Evolutionary conservation across 2,888 invertebrate genomes (phyloP).

Genomic region (Aromia moschata): DNA sequence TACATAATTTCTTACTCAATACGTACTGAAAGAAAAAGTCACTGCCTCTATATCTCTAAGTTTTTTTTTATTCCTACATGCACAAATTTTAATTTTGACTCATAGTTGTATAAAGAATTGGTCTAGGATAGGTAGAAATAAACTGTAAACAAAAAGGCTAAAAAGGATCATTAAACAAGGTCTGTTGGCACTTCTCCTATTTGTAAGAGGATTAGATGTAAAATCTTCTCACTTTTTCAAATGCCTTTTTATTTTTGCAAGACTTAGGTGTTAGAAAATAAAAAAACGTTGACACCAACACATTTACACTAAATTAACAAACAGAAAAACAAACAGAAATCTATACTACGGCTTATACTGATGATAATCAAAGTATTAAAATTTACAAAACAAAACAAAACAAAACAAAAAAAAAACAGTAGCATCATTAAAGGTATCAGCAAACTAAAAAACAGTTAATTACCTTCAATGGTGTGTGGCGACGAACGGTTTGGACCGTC

Average conservation of each 20-base stretch:
- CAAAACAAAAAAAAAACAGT: slow-evolving; percentile 27
- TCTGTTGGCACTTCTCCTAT: slow-evolving; percentile 47
- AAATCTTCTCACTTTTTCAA: slow-evolving; percentile 43
- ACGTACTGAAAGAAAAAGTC: too few relatives aligned
- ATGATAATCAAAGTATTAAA: too few relatives aligned
- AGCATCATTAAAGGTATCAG: too few relatives aligned
- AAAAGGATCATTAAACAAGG: slow-evolving; percentile 33
- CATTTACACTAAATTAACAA: slow-evolving; percentile 20
- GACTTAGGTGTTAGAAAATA: slow-evolving; percentile 40
- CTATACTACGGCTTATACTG: too few relatives aligned
- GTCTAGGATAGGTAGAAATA: slow-evolving; percentile 13
- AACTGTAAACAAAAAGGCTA: slow-evolving; percentile 19
- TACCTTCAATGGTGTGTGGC: slow-evolving; percentile 56
- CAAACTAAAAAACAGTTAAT: slow-evolving; percentile 38
- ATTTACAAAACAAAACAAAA: background rate
- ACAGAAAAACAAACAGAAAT: background rate
- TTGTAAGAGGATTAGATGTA: slow-evolving; percentile 39
- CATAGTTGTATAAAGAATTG: too few relatives aligned
- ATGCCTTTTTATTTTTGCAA: slow-evolving; percentile 57
- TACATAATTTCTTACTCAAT: too few relatives aligned
- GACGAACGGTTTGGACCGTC: slow-evolving; percentile 47
- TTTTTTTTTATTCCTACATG: too few relatives aligned
- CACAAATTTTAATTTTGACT: too few relatives aligned
- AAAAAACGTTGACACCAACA: slow-evolving; percentile 28
- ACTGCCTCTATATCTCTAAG: too few relatives aligned